Base-by-base conservation (phyloP, 2,113 vertebrate genomes). In the Peromyscus leucopus region DNA sequence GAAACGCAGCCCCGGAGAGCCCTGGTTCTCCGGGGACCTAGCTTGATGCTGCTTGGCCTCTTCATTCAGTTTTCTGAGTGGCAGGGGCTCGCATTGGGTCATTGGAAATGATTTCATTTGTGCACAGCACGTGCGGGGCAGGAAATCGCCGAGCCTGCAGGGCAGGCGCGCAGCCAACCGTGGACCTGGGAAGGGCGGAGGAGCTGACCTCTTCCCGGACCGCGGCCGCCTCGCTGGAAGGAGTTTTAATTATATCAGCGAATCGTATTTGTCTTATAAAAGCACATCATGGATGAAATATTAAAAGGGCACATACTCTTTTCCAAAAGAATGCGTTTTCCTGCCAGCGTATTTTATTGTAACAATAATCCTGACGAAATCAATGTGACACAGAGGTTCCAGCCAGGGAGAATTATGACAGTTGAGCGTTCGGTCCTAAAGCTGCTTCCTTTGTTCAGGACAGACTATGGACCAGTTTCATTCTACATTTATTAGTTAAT, bases 291-390 rank as follows among this genome's bases (percentile, higher is more conserved):
- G 83, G 91, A 93, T 96, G 89, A 97, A 96, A 96, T 97, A 97
- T 97, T 97, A 96, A 96, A 98, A 95, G 98, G 93, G 42, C 72
- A 94, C 46, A 78, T 61, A 91, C 57, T 80, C 74, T 96, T 94
- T 93, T 96, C 89, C 78, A 61, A 94, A 93, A 94, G 95, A 96
- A 93, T 86, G 85, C 63, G 69, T 95, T 97, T 97, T 95, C 86
- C 67, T 92, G 90, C 92, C 96, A 75, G 88, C 71, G 89, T 95
- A 76, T 96, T 97, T 98, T 93, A 97, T 96, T 84, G 72, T 24
- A 97, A 95, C 94, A 97, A 97, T 96, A 95, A 97, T 89, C 78
- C 95, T 84, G 96, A 97, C 28, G 22, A 82, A 93, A 94, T 95
- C 94, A 87, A 69, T 95, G 85, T 69, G 88, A 79, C 55, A 67